Conservation (phyloP, 2,888 invertebrate species). For the Pseudococcus viburni region DNA sequence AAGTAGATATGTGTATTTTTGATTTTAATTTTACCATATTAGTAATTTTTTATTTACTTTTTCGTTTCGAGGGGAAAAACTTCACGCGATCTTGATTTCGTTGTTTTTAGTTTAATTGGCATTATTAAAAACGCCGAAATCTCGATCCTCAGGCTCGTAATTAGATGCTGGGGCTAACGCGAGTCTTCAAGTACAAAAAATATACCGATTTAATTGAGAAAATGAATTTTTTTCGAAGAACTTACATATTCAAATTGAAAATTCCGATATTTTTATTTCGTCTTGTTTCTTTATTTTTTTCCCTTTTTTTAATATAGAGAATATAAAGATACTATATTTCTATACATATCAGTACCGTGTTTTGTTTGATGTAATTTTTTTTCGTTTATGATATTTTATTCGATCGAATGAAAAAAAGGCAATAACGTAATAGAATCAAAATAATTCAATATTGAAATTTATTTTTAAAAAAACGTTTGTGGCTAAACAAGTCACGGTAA, state of each 20-base stretch:
- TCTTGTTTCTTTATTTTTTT: neutral
- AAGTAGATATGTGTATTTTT: conserved; percentile 54
- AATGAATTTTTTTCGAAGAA: neutral
- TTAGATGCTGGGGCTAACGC: conserved; percentile 66
- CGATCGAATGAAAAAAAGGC: conserved; percentile 12
- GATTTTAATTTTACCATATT: conserved; percentile 58
- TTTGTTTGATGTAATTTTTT: conserved; percentile 31
- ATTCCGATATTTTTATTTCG: neutral
- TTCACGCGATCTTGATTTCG: conserved; percentile 60
- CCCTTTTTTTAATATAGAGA: conserved; percentile 7
- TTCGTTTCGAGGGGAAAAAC: conserved; percentile 34
- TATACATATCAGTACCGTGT: conserved; percentile 55
- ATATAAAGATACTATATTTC: conserved; percentile 42
- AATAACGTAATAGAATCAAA: conserved; percentile 46
- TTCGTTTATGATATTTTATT: conserved; percentile 18
- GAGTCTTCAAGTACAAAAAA: conserved; percentile 65
- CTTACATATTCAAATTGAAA: conserved; percentile 13
- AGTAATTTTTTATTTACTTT: conserved; percentile 31
- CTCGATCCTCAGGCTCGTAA: conserved; percentile 61
- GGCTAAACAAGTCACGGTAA: conserved; percentile 64
- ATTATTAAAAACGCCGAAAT: conserved; percentile 58
- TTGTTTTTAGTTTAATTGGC: conserved; percentile 58
- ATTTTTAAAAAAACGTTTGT: conserved; percentile 24
- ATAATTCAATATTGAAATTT: neutral
- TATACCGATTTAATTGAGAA: neutral